Conservation (phyloP, 2,888 invertebrate species). For the Seira ritae region DNA sequence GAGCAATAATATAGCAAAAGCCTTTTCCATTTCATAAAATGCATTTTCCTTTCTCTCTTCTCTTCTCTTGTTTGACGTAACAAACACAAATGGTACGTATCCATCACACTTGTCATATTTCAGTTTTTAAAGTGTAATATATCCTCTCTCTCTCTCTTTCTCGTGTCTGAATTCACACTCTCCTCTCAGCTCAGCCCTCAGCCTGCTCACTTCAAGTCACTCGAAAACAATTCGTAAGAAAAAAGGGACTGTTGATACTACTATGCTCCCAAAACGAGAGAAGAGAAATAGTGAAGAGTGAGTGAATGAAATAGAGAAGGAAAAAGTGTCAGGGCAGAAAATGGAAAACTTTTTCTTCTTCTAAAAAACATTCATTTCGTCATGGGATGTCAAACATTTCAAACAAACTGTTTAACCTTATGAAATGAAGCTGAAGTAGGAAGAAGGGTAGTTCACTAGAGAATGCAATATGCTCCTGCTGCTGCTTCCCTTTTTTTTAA, state of each 20-base stretch:
- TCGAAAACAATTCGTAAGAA: no score
- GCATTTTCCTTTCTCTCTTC: no score
- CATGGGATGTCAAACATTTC: constrained; percentile 62
- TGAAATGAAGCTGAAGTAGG: constrained; percentile 32
- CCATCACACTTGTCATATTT: constrained; percentile 37
- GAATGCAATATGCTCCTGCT: constrained; percentile 15
- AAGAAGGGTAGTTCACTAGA: constrained; percentile 14
- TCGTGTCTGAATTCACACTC: no score
- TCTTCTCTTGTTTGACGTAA: no score
- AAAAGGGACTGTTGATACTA: no score
- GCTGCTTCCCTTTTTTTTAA: no score
- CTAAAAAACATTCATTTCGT: constrained; percentile 61
- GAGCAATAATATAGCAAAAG: not conserved
- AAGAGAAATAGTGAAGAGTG: not conserved
- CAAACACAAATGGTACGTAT: constrained; percentile 38
- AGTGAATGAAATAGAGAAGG: constrained; percentile 19
- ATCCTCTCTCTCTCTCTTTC: not conserved
- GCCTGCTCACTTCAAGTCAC: no score
- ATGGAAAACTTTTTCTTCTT: constrained; percentile 57
- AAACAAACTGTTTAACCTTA: constrained; percentile 59
- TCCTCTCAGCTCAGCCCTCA: no score
- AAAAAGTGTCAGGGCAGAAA: not conserved
- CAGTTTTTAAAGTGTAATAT: constrained; percentile 36
- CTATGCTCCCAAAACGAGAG: no score
- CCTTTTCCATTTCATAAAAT: not conserved